These are phyloP conservation scores for Oryzias curvinotus DNA, from an alignment of 2,113 vertebrate species.

Conservation along the genomic window DNA sequence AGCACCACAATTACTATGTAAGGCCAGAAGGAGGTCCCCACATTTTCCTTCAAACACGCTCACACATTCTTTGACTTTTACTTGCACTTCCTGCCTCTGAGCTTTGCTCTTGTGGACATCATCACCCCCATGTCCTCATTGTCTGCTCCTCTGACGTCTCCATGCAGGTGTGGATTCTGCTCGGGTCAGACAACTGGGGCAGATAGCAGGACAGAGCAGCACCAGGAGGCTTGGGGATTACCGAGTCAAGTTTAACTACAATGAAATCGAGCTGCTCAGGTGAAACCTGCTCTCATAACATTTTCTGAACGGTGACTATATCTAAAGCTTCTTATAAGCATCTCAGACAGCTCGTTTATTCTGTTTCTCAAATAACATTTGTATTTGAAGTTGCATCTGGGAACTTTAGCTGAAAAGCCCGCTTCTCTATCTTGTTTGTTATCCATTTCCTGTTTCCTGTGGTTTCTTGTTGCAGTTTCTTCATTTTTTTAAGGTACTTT, in stretches of 20 bases:
- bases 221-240: constrained; percentile 95
- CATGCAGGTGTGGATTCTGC: constrained; percentile 87
- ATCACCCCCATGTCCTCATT: background rate
- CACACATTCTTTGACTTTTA: background rate
- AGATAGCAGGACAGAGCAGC: constrained; percentile 90
- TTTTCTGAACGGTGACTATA: background rate
- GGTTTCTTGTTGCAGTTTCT: no score
- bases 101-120: background rate
- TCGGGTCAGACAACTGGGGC: constrained; percentile 87
- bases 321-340: background rate
- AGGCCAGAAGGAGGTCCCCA: no score
- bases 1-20: no score
- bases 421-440: no score
- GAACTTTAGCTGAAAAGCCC: no score
- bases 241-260: constrained; percentile 91
- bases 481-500: no score
- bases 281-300: constrained; percentile 43
- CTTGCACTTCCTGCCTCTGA: background rate
- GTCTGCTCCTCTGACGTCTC: background rate
- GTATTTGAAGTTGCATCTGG: no score
- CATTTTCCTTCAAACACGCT: background rate
- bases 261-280: constrained; percentile 93
- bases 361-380: background rate
- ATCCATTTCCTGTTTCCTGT: no score
- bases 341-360: background rate